Evolutionary conservation across 37 sponge, comb jelly and placozoan species (phyloP).

Genomic region (Mnemiopsis leidyi): DNA sequence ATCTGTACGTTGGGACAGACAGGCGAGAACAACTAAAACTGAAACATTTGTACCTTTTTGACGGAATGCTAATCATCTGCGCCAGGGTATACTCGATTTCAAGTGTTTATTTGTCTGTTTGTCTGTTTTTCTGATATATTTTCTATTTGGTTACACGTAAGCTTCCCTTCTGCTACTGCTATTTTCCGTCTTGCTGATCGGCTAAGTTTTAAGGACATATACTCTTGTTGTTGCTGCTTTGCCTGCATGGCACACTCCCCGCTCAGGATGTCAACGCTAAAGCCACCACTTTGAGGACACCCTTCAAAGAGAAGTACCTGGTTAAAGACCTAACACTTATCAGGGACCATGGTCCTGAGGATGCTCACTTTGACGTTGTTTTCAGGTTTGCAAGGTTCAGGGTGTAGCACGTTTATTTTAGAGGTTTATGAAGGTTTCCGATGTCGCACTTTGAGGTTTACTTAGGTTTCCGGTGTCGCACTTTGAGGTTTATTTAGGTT

Average conservation of each 20-base stretch:
- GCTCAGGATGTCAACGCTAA: slow-evolving; percentile 41
- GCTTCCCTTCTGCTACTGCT: neutral
- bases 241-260: too few species aligned
- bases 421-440: too few species aligned
- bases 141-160: neutral
- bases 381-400: slow-evolving; percentile 28
- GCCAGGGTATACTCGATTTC: neutral
- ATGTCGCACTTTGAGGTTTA: too few species aligned
- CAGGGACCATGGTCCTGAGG: neutral
- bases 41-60: slow-evolving; percentile 15
- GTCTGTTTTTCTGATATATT: too few species aligned
- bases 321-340: neutral
- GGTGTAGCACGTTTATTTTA: too few species aligned
- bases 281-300: slow-evolving; percentile 4
- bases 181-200: neutral
- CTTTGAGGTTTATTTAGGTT: too few species aligned
- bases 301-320: neutral
- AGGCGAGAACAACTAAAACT: slow-evolving; percentile 3
- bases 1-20: neutral
- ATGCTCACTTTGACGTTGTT: neutral
- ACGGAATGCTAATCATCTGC: neutral
- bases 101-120: too few species aligned
- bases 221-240: neutral
- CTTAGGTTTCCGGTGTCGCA: too few species aligned
- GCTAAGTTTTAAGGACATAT: neutral